phyloP scores from a whole-genome alignment of 2,797 vertebrate genomes.

The Rhyacichthys aspro region DNA sequence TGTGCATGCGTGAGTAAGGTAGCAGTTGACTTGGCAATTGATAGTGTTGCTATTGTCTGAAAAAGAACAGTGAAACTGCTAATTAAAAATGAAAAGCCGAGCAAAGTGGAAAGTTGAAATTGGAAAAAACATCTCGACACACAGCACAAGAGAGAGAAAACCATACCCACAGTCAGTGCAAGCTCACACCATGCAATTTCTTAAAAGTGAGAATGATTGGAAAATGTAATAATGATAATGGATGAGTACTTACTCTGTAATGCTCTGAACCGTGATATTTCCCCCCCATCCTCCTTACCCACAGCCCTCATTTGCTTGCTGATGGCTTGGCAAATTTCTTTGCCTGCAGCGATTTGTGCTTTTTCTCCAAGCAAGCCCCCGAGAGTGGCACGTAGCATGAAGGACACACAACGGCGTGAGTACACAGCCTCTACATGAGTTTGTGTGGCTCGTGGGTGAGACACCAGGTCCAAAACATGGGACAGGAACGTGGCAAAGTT shows the following conservation, averaged over 20 bases:
- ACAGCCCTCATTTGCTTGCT: constrained; percentile 99
- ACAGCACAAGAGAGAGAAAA: constrained; percentile 24
- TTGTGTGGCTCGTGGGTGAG: constrained; percentile 96
- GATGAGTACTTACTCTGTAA: constrained; percentile 84
- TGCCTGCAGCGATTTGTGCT: constrained; percentile 97
- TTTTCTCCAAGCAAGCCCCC: constrained; percentile 96
- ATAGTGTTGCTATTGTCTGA: constrained; percentile 29
- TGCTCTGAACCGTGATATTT: constrained; percentile 84
- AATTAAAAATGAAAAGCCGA: constrained; percentile 13
- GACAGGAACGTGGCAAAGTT: constrained; percentile 96
- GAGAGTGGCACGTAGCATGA: constrained; percentile 95
- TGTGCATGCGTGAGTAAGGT: constrained; percentile 30
- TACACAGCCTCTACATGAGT: constrained; percentile 98
- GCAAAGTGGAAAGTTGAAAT: constrained; percentile 21
- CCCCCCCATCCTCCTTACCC: constrained; percentile 89
- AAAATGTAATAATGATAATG: constrained; percentile 56
- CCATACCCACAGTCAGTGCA: constrained; percentile 19
- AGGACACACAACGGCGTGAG: constrained; percentile 96
- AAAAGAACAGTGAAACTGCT: constrained; percentile 11
- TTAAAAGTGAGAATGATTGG: constrained; percentile 27
- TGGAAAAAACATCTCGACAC: constrained; percentile 33
- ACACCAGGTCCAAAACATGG: constrained; percentile 94
- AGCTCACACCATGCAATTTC: constrained; percentile 60
- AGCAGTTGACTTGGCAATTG: constrained; percentile 29
- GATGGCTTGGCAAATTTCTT: constrained; percentile 98